Base-by-base conservation (phyloP, 2,888 invertebrate species). In the Trachelus troglodyta region DNA sequence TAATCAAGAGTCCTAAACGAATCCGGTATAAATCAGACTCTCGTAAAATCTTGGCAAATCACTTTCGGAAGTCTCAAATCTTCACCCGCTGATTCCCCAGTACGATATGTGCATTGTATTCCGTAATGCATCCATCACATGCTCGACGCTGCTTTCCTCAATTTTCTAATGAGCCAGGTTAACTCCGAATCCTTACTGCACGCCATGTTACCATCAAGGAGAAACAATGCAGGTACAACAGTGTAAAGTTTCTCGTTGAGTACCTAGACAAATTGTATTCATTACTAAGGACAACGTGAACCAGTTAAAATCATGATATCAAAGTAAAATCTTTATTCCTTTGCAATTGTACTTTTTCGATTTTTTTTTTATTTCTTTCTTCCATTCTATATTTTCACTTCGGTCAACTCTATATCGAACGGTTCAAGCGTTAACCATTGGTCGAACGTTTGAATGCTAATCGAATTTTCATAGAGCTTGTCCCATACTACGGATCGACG, bases 131-230 rank as follows among this genome's bases (percentile, higher is more conserved):
- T 78, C 76, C 76, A 76, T 78, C 78, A 76, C 78, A 69, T 73
- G 31, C 68, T 73, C 37, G 76, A 56, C 23, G 56, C 23, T 56
- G 56, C 56, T 56, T 56, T 56, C 75, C 73, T 82, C 79, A 82
- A 78, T 79, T 83, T 79, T 79, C 79, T 81, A 83, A 82, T 81
- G 81, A 83, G 79, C 78, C 81, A 77, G 79, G 79, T 79, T 78
- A 82, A 82, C 79, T 79, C 79, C 74, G 75, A 78, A 80, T 79
- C 79, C 75, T 78, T 73, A 35, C 40, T 69, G 35, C 73, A 79
- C 69, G 74, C 68, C 69, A 56, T 56, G 76, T 75, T n/a, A 40
- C 12, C 31, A 35, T 37, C 73, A 69, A 34, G 69, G 35, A 34
- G 34, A 71, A 71, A 34, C 31, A 34, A 71, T 34, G 30, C 34